These are phyloP conservation scores for Clitarchus hookeri DNA, from an alignment of 2,888 invertebrate species.

Conservation along the genomic window DNA sequence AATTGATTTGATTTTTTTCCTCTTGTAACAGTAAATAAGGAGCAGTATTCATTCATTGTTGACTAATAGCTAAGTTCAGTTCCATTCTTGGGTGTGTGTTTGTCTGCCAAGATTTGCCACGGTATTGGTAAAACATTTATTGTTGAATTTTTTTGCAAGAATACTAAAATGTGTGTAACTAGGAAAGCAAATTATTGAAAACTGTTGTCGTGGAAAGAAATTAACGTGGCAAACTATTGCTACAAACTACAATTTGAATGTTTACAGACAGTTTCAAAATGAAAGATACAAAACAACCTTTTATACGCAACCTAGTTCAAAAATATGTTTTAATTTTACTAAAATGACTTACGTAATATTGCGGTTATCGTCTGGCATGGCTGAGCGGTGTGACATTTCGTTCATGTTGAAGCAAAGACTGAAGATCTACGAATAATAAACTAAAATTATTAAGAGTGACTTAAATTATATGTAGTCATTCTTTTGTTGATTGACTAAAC, in stretches of 20 bases:
- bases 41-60: no score
- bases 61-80: no score
- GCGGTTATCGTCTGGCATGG: neutral
- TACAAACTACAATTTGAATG: no score
- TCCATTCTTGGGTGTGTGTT: no score
- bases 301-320: neutral
- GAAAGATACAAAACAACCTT: neutral
- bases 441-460: neutral
- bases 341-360: neutral
- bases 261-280: neutral
- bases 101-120: no score
- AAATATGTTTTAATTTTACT: no score
- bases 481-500: neutral
- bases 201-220: neutral
- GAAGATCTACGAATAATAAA: neutral
- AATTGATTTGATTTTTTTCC: no score
- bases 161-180: neutral
- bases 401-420: neutral
- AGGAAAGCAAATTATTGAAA: neutral
- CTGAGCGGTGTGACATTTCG: neutral
- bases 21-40: no score
- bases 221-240: neutral
- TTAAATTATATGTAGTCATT: neutral
- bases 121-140: neutral
- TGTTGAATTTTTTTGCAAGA: neutral